phyloP scores from a whole-genome alignment of 2,113 vertebrate genomes.

The Fukomys damarensis region DNA sequence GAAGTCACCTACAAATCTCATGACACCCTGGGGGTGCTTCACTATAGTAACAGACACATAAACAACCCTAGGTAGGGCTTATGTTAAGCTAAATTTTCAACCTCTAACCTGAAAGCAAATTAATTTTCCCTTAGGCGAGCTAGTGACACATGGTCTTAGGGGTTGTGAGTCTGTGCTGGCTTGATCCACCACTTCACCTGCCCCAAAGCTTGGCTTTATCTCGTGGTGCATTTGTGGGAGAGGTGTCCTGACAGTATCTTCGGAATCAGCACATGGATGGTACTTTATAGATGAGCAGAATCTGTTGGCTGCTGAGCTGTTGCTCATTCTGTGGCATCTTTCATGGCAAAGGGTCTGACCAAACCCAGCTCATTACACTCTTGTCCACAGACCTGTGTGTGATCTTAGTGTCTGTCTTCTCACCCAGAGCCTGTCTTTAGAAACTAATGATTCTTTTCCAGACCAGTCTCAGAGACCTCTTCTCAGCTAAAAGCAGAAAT shows the following conservation, averaged over 20 bases:
- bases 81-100: background rate
- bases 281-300: background rate
- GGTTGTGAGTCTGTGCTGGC: background rate
- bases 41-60: background rate
- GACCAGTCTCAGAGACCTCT: background rate
- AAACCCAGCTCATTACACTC: no score
- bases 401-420: background rate
- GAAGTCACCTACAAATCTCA: constrained; percentile 7
- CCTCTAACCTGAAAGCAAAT: background rate
- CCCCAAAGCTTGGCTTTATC: no score
- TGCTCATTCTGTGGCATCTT: background rate
- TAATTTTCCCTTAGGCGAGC: background rate
- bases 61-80: background rate
- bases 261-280: background rate
- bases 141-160: background rate
- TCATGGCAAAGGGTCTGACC: background rate
- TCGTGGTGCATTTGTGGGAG: background rate
- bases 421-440: background rate
- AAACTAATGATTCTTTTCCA: background rate
- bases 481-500: background rate
- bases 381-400: background rate
- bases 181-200: background rate
- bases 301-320: background rate
- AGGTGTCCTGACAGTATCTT: background rate
- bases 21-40: background rate